A percentile compares a stretch with the other conserved stretches of the same genome.
Conservation (phyloP, 2,113 vertebrate genomes). For the Rattus norvegicus region GRCr8 NC_086024.1:54140001-54140500, state of each 20-base stretch:
- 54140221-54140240: conserved; percentile 74
- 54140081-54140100: conserved; percentile 72
- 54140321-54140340: too few relatives aligned
- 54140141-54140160: conserved; percentile 66
- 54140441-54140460: too few relatives aligned
- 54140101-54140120: conserved; percentile 70
- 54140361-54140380: too few relatives aligned
- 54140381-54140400: too few relatives aligned
- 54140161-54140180: not conserved
- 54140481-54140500: too few relatives aligned
- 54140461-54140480: too few relatives aligned
- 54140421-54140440: too few relatives aligned
- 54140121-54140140: conserved; percentile 70
- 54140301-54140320: too few relatives aligned
- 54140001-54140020: conserved; percentile 74
- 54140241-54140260: conserved; percentile 81
- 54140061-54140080: conserved; percentile 63
- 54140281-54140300: too few relatives aligned
- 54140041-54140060: conserved; percentile 75
- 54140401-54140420: too few relatives aligned
- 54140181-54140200: conserved; percentile 50
- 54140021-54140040: conserved; percentile 80
- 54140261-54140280: conserved; percentile 75
- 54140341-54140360: too few relatives aligned
- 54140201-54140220: conserved; percentile 75